phyloP scores from a whole-genome alignment of 2,113 vertebrate genomes.

The Nipponia nippon region DNA sequence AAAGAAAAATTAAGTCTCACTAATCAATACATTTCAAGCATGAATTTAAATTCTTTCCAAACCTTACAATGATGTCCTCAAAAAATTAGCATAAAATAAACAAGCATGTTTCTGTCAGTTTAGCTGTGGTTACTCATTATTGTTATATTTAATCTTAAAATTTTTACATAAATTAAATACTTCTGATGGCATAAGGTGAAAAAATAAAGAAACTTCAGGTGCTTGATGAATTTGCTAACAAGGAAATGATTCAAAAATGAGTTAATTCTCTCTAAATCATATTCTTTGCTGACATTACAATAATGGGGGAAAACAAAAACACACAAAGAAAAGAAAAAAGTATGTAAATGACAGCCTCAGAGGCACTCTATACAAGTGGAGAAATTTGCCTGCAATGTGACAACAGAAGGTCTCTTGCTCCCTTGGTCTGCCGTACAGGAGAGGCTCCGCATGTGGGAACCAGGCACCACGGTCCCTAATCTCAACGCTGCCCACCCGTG shows the following conservation, averaged over 20 bases:
- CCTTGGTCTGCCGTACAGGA: background rate
- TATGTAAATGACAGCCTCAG: background rate
- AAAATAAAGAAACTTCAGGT: background rate
- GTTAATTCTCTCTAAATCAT: background rate
- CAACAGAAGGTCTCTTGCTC: background rate
- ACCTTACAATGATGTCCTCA: background rate
- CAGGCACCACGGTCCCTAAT: accelerated
- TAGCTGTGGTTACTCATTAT: background rate
- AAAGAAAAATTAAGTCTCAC: slow-evolving; percentile 73
- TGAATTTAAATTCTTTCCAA: slow-evolving; percentile 58
- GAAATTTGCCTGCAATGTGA: background rate
- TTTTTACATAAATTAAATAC: background rate
- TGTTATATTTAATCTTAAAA: background rate
- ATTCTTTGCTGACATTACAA: background rate
- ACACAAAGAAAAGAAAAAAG: background rate
- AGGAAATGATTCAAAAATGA: background rate
- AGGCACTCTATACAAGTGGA: background rate
- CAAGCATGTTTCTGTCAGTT: slow-evolving; percentile 2
- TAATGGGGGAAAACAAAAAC: background rate
- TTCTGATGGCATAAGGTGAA: background rate
- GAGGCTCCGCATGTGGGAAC: accelerated
- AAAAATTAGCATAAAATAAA: slow-evolving; percentile 39
- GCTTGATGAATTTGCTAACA: background rate
- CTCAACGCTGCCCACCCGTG: accelerated
- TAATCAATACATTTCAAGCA: slow-evolving; percentile 69